phyloP scores from a whole-genome alignment of 2,113 vertebrate genomes.

The Baryphthengus martii region DNA sequence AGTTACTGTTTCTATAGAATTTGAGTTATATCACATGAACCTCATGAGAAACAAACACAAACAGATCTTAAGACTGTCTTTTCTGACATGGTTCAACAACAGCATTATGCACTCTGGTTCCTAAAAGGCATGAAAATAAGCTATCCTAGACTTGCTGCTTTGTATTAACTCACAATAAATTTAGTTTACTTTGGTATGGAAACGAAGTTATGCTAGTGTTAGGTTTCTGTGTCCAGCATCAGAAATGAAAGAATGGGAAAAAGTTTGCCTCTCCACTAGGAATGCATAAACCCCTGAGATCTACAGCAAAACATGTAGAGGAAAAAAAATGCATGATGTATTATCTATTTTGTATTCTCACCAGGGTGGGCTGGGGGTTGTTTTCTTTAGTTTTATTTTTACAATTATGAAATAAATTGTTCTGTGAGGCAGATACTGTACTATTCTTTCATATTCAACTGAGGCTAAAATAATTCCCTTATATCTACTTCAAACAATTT shows the following conservation, averaged over 20 bases:
- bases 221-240: not conserved
- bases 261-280: not conserved
- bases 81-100: not conserved
- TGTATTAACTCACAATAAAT: not conserved
- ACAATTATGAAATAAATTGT: not conserved
- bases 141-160: not conserved
- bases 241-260: not conserved
- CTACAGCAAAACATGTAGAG: not conserved
- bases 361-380: fast-evolving
- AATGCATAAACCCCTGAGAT: not conserved
- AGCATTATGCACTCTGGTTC: not conserved
- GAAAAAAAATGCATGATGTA: not conserved
- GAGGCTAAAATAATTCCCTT: not conserved
- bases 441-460: not conserved
- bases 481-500: not conserved
- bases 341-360: not conserved
- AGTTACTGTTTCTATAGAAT: not conserved
- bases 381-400: not conserved
- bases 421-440: not conserved
- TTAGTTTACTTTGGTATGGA: not conserved
- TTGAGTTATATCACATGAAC: not conserved
- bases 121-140: not conserved
- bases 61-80: not conserved
- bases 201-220: not conserved
- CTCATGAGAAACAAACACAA: not conserved